A percentile compares a stretch with the other conserved stretches of the same genome.
Evolutionary conservation across 2,797 vertebrate genomes (phyloP).

Genomic region (Gila robusta): DNA sequence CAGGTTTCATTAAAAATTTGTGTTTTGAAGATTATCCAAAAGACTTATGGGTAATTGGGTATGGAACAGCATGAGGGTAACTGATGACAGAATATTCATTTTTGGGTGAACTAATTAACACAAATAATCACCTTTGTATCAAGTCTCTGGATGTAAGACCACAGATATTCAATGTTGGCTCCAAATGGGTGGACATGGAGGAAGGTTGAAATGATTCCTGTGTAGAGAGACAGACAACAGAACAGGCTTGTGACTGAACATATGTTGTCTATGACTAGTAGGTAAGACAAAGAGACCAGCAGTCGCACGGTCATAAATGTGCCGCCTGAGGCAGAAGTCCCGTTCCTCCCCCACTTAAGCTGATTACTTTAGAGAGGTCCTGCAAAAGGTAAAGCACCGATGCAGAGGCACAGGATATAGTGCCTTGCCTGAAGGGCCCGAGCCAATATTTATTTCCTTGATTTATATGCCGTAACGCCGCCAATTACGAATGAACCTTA

Average conservation of each 20-base stretch:
- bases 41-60: not conserved
- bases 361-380: conserved; percentile 76
- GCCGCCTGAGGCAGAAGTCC: conserved; percentile 64
- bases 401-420: conserved; percentile 63
- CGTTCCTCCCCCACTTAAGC: conserved; percentile 59
- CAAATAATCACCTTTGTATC: conserved; percentile 87
- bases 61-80: not conserved
- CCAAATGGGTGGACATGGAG: conserved; percentile 97
- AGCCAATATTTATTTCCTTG: conserved; percentile 80
- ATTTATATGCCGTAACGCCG: conserved; percentile 77
- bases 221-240: conserved; percentile 56
- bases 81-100: not conserved
- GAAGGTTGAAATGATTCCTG: conserved; percentile 96
- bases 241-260: conserved; percentile 40
- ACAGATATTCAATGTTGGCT: conserved; percentile 96
- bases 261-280: conserved; percentile 60
- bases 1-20: not conserved
- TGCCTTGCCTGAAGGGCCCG: conserved; percentile 66
- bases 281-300: conserved; percentile 60
- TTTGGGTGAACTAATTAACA: not conserved
- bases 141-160: conserved; percentile 96
- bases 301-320: conserved; percentile 55
- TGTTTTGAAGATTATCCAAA: not conserved
- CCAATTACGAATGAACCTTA: conserved; percentile 76
- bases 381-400: conserved; percentile 65